phyloP scores from a whole-genome alignment of 2,113 vertebrate genomes.

The Phyllostomus discolor region DNA sequence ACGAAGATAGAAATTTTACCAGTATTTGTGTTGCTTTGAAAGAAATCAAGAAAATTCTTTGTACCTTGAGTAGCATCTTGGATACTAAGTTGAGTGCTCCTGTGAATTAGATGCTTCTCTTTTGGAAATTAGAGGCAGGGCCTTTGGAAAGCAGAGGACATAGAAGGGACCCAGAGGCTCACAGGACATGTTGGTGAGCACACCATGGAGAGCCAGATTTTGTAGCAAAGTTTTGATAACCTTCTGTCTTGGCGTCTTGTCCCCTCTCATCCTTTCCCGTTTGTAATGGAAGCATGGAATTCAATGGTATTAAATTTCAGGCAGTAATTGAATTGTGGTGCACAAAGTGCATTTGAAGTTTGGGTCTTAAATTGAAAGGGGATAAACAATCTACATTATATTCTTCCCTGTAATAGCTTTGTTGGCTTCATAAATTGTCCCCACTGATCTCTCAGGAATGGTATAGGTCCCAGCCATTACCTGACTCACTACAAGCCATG shows the following conservation, averaged over 20 bases:
- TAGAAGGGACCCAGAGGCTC: not conserved
- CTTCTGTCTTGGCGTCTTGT: constrained; percentile 41
- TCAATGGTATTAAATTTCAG: constrained; percentile 70
- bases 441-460: not conserved
- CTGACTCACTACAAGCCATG: not conserved
- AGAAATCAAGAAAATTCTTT: not conserved
- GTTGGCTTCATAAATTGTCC: not conserved
- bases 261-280: constrained; percentile 58
- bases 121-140: not conserved
- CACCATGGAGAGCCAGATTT: not conserved
- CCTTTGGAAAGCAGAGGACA: not conserved
- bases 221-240: not conserved
- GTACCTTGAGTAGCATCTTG: not conserved
- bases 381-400: not conserved
- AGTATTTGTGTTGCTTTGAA: not conserved
- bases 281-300: constrained; percentile 61
- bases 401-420: not conserved
- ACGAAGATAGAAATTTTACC: not conserved
- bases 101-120: not conserved
- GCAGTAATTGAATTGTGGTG: constrained; percentile 60
- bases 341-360: not conserved
- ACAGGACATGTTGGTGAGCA: not conserved
- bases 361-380: not conserved
- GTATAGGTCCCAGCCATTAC: not conserved
- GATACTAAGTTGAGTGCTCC: not conserved